A percentile compares a stretch with the other conserved stretches of the same genome.
Evolutionary conservation across 2,888 invertebrate species (phyloP).

Genomic region (Zygogramma bicolorata): DNA sequence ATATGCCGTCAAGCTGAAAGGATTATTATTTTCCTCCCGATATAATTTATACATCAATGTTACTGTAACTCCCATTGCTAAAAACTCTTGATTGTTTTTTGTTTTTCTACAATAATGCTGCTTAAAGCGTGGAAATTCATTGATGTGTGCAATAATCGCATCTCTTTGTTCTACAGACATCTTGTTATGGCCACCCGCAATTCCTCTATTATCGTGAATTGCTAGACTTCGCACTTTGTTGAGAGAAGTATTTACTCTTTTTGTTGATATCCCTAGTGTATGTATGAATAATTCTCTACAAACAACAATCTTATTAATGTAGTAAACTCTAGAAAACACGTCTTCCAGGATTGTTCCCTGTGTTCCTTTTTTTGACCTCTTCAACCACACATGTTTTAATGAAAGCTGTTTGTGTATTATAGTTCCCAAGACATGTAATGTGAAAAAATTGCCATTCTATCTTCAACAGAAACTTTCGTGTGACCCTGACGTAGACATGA

Average conservation of each 20-base stretch:
- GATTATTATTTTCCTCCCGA: too few species aligned
- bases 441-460: background rate
- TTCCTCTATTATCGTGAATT: conserved; percentile 30
- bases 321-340: background rate
- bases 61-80: too few species aligned
- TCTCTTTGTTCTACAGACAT: conserved; percentile 25
- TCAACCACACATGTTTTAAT: background rate
- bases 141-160: background rate
- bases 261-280: background rate
- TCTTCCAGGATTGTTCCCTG: background rate
- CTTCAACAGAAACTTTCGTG: background rate
- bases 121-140: background rate
- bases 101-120: too few species aligned
- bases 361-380: background rate
- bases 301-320: background rate
- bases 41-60: too few species aligned
- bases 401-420: background rate
- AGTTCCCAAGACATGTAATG: background rate
- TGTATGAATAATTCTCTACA: background rate
- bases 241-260: background rate
- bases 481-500: background rate
- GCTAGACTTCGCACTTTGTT: conserved; percentile 15
- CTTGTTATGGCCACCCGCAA: conserved; percentile 41
- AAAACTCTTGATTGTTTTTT: too few species aligned
- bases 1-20: too few species aligned